Conservation (phyloP, 2,888 invertebrate genomes). For the Cecidostiba fungosa region DNA sequence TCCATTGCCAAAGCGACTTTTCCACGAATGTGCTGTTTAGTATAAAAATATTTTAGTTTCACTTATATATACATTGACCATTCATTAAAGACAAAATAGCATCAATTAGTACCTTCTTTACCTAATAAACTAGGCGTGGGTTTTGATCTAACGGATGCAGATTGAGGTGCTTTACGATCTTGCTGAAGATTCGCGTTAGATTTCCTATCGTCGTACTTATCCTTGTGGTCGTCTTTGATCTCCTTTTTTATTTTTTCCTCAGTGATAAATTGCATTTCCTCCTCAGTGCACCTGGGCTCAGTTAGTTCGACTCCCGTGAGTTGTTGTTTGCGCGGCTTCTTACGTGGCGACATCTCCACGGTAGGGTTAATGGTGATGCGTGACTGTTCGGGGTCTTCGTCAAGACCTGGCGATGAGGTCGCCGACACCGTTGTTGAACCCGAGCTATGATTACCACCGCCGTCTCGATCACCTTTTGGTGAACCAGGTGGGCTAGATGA, state of each 20-base stretch:
- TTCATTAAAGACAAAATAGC: background rate
- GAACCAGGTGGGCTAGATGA: constrained; percentile 76
- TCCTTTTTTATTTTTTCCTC: constrained; percentile 82
- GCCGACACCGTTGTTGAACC: constrained; percentile 95
- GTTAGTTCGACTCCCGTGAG: constrained; percentile 80
- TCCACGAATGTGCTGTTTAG: constrained; percentile 74
- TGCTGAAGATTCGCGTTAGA: constrained; percentile 67
- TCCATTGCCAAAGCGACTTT: constrained; percentile 72
- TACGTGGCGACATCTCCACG: constrained; percentile 88
- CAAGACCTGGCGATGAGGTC: constrained; percentile 89
- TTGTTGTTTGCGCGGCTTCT: constrained; percentile 95
- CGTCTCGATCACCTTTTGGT: constrained; percentile 76
- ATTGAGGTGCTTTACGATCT: constrained; percentile 64
- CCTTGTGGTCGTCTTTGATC: constrained; percentile 78
- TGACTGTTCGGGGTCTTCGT: constrained; percentile 82
- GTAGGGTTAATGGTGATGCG: constrained; percentile 79
- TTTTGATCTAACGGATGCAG: constrained; percentile 71
- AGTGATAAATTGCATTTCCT: constrained; percentile 84
- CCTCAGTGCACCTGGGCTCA: constrained; percentile 76
- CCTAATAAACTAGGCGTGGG: constrained; percentile 76
- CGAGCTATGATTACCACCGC: constrained; percentile 80
- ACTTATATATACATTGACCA: background rate
- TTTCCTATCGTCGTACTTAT: constrained; percentile 76
- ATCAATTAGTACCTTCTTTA: constrained; percentile 59
- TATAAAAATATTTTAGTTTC: constrained; percentile 27